Evolutionary conservation across 1,140 invertebrate genomes (phyloP).

Genomic region (Ectropis grisescens): DNA sequence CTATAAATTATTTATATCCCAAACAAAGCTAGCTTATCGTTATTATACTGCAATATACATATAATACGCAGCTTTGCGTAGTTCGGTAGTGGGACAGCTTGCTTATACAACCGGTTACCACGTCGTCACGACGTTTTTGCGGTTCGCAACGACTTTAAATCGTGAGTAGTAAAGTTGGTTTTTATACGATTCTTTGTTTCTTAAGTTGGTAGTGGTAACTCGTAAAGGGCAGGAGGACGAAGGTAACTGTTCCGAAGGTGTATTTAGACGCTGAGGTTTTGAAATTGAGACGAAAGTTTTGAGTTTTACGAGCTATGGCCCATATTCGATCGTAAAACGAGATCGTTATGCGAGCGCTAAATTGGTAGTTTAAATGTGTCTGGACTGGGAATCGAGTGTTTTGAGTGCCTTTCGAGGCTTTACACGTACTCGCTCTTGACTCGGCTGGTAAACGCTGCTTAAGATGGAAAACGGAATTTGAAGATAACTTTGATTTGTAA

Average conservation of each 20-base stretch:
- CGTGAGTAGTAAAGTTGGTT: neutral
- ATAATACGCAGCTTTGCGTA: slow-evolving; percentile 18
- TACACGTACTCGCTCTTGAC: no score
- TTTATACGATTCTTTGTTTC: neutral
- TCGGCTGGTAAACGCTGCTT: no score
- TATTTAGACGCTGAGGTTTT: slow-evolving; percentile 21
- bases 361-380: no score
- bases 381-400: no score
- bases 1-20: slow-evolving; percentile 5
- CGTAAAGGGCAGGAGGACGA: slow-evolving; percentile 24
- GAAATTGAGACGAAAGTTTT: slow-evolving; percentile 11
- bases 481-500: no score
- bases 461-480: no score
- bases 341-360: no score
- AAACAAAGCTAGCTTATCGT: slow-evolving; percentile 10
- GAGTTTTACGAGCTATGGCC: slow-evolving; percentile 2
- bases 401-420: no score
- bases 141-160: slow-evolving; percentile 1
- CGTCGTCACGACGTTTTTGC: slow-evolving; percentile 6
- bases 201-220: slow-evolving; percentile 10
- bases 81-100: slow-evolving; percentile 22
- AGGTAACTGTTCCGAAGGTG: slow-evolving; percentile 15
- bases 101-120: slow-evolving; percentile 19
- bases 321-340: no score
- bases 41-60: slow-evolving; percentile 16